Conservation (phyloP, 2,888 invertebrate genomes). For the Drosophila neutralis region DNA sequence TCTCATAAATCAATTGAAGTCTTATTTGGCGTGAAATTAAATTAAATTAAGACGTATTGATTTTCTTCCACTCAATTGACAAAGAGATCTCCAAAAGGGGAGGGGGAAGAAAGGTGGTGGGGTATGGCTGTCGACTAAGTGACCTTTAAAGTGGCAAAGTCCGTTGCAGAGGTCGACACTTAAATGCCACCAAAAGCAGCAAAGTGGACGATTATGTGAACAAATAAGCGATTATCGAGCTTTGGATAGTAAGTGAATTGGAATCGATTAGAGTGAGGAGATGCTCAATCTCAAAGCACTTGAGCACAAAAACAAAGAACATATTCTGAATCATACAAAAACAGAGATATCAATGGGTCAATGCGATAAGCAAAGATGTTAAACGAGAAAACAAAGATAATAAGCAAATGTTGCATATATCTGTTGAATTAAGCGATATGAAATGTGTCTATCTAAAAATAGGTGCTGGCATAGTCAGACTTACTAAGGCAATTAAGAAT, state of each 20-base stretch:
- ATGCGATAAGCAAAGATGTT: slow-evolving; percentile 1
- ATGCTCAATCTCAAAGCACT: background rate
- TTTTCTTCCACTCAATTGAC: slow-evolving; percentile 56
- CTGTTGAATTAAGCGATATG: background rate
- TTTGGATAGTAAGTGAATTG: slow-evolving; percentile 6
- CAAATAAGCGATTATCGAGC: background rate
- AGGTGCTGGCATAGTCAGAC: background rate
- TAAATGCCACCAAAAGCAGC: slow-evolving; percentile 13
- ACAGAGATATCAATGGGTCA: background rate
- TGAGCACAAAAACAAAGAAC: background rate
- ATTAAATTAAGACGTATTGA: slow-evolving; percentile 72
- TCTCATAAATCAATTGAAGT: slow-evolving; percentile 31
- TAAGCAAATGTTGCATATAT: background rate
- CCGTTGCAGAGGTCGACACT: slow-evolving; percentile 7
- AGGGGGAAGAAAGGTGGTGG: background rate
- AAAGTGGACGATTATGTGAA: background rate
- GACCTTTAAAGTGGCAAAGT: slow-evolving; percentile 45
- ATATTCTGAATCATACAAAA: background rate
- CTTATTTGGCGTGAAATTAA: slow-evolving; percentile 58
- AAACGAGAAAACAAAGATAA: background rate
- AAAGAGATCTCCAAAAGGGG: slow-evolving; percentile 12
- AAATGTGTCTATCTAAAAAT: background rate
- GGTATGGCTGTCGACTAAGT: slow-evolving; percentile 18
- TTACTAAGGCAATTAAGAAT: background rate
- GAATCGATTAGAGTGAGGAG: background rate